phyloP scores from a whole-genome alignment of 2,797 vertebrate genomes.

The Enteromius paludinosus region DNA sequence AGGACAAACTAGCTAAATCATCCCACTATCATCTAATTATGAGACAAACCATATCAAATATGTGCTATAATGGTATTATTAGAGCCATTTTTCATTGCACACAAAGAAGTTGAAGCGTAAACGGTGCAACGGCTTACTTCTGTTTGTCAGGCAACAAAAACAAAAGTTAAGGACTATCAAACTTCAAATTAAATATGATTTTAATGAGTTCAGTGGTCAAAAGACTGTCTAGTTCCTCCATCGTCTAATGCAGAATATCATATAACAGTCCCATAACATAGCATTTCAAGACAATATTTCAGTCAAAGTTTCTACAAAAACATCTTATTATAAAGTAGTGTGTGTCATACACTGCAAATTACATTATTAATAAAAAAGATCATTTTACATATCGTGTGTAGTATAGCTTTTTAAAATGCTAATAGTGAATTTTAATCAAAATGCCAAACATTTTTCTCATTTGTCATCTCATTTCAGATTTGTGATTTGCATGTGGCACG shows the following conservation, averaged over 20 bases:
- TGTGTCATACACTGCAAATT: not conserved
- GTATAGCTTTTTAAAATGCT: not conserved
- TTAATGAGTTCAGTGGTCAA: too few species aligned
- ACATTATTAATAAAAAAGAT: not conserved
- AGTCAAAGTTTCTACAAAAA: not conserved
- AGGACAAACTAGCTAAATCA: too few species aligned
- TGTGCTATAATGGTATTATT: too few species aligned
- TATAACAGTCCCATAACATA: not conserved
- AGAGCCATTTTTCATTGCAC: too few species aligned
- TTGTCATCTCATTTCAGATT: conserved; percentile 17
- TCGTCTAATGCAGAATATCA: too few species aligned
- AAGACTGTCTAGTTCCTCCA: too few species aligned
- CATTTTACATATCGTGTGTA: not conserved
- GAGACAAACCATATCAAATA: not conserved
- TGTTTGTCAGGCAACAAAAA: too few species aligned
- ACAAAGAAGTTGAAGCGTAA: too few species aligned
- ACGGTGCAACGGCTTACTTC: too few species aligned
- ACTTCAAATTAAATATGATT: too few species aligned
- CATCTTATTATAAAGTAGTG: not conserved
- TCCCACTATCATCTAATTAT: too few species aligned
- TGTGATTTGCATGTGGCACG: conserved; percentile 36
- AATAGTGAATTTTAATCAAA: not conserved
- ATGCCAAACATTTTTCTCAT: not conserved
- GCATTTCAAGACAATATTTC: not conserved
- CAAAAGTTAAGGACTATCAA: too few species aligned